A percentile compares a stretch with the other conserved stretches of the same genome.
Conservation (phyloP, 2,113 vertebrate species). For the Psettodes erumei region DNA sequence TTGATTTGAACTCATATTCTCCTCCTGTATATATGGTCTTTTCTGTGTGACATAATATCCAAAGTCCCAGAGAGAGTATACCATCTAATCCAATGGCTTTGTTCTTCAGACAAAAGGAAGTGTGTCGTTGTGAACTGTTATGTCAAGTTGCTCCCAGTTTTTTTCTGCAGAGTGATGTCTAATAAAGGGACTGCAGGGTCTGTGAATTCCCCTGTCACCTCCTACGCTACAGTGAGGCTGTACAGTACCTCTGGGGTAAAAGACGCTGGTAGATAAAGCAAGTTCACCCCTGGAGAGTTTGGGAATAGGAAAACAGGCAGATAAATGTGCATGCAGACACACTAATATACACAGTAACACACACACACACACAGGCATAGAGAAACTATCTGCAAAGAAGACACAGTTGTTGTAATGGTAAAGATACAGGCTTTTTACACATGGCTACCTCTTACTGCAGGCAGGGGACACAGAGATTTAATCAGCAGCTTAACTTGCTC, state of each 20-base stretch:
- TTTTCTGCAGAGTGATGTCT: conserved; percentile 34
- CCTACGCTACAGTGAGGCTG: conserved; percentile 31
- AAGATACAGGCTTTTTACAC: conserved; percentile 52
- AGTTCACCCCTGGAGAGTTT: conserved; percentile 42
- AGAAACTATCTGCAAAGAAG: conserved; percentile 34
- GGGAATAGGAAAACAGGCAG: conserved; percentile 37
- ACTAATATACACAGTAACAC: conserved; percentile 1
- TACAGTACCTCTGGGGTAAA: conserved; percentile 46
- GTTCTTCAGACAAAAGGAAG: conserved; percentile 44
- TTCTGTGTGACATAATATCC: conserved; percentile 34
- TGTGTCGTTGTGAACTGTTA: conserved; percentile 38
- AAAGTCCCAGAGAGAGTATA: conserved; percentile 30
- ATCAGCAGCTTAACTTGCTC: conserved; percentile 57
- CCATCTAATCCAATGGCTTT: conserved; percentile 35
- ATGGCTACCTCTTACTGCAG: conserved; percentile 36
- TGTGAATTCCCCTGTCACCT: conserved; percentile 54
- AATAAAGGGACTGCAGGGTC: conserved; percentile 46
- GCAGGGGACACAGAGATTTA: conserved; percentile 54
- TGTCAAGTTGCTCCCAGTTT: conserved; percentile 37
- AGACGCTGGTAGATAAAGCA: conserved; percentile 42
- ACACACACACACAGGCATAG: conserved; percentile 19
- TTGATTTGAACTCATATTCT: conserved; percentile 7
- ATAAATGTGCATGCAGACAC: conserved; percentile 20
- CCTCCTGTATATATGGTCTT: background rate
- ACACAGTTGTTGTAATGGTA: conserved; percentile 25